These are phyloP conservation scores for Picus viridis DNA, from an alignment of 2,797 vertebrate species.

Conservation along the genomic window DNA sequence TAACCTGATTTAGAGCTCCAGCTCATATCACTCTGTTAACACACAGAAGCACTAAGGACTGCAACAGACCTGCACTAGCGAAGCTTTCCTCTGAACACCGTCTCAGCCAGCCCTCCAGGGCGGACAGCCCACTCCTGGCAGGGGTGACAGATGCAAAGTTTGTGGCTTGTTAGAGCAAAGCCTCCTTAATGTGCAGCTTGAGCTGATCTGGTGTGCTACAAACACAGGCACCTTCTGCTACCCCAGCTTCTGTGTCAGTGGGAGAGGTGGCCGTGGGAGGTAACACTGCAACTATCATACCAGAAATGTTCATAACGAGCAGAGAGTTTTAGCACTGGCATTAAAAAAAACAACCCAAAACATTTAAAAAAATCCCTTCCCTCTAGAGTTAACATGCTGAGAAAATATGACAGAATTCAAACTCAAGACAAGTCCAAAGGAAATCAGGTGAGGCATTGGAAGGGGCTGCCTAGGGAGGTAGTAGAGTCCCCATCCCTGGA, in stretches of 20 bases:
- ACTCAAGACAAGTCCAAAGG: not conserved
- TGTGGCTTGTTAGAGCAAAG: not conserved
- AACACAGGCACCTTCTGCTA: not conserved
- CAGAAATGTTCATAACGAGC: not conserved
- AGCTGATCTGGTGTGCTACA: not conserved
- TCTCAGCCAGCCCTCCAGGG: not conserved
- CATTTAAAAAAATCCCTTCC: not conserved
- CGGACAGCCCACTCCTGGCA: not conserved
- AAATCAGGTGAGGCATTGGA: not conserved
- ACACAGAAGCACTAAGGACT: not conserved
- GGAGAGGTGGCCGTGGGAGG: not conserved
- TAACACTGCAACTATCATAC: not conserved
- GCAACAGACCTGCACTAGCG: not conserved
- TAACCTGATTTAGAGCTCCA: not conserved
- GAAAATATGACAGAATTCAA: not conserved
- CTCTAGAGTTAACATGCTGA: not conserved
- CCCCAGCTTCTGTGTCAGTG: not conserved
- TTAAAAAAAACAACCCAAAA: not conserved
- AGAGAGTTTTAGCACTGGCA: not conserved
- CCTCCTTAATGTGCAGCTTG: not conserved
- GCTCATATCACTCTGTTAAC: not conserved
- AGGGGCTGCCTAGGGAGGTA: no score
- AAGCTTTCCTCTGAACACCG: not conserved
- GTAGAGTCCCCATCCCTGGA: no score
- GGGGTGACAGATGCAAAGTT: not conserved